Conservation (phyloP, 2,888 invertebrate species). For the Orgyia antiqua region DNA sequence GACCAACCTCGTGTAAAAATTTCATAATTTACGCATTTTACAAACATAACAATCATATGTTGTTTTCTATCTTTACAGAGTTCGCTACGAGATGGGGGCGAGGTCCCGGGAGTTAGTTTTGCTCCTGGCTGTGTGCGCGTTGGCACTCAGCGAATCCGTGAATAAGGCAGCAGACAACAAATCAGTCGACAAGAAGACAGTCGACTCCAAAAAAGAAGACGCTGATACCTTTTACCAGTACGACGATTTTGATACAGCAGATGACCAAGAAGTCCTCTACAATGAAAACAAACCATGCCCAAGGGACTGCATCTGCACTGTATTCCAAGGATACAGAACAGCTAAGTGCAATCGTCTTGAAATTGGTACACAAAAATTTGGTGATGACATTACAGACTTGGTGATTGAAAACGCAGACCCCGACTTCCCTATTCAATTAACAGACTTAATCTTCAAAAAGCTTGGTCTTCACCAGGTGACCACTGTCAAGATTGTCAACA, state of each 20-base stretch:
- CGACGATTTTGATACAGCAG: constrained; percentile 64
- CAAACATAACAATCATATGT: constrained; percentile 16
- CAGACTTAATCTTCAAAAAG: constrained; percentile 78
- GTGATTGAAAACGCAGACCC: constrained; percentile 81
- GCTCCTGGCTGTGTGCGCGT: constrained; percentile 69
- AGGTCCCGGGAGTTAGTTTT: constrained; percentile 70
- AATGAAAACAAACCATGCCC: constrained; percentile 78
- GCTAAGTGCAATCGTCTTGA: constrained; percentile 84
- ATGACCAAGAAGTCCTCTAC: constrained; percentile 68
- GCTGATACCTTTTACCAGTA: constrained; percentile 55
- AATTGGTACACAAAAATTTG: constrained; percentile 82
- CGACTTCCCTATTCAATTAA: constrained; percentile 77
- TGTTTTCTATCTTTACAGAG: constrained; percentile 56
- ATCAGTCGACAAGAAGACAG: background rate
- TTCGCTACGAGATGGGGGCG: constrained; percentile 71
- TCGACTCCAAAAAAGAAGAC: constrained; percentile 35
- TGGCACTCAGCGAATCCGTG: constrained; percentile 53
- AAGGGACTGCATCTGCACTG: constrained; percentile 80
- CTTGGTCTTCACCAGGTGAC: constrained; percentile 81
- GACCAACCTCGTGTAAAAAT: constrained; percentile 34
- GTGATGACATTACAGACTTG: constrained; percentile 81
- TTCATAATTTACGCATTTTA: constrained; percentile 44
- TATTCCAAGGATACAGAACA: constrained; percentile 79
- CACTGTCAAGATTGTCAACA: constrained; percentile 83
- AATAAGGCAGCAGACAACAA: constrained; percentile 53